A percentile compares a stretch with the other conserved stretches of the same genome.
Evolutionary conservation across 2,797 vertebrate genomes (phyloP).

Genomic region (Manis crassicaudata): DNA sequence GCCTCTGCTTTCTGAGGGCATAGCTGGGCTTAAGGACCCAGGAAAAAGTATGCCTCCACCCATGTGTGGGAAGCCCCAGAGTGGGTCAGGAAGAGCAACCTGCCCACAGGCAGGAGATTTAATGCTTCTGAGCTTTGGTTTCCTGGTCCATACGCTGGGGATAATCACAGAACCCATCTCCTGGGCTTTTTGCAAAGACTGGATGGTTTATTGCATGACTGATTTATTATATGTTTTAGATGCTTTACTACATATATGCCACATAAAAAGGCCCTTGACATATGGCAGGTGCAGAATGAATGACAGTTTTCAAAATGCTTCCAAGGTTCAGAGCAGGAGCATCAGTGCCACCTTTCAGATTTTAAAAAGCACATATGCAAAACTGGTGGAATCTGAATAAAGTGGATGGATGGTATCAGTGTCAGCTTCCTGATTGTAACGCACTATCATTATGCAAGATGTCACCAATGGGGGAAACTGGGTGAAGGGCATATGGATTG

Average conservation of each 20-base stretch:
- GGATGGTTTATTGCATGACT: neutral
- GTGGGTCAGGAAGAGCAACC: too few species aligned
- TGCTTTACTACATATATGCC: neutral
- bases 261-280: neutral
- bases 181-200: neutral
- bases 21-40: neutral
- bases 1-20: neutral
- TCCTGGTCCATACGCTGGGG: neutral
- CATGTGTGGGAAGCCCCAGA: too few species aligned
- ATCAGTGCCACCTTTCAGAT: neutral
- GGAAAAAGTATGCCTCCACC: neutral
- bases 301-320: neutral
- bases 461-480: neutral
- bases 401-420: neutral
- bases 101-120: neutral
- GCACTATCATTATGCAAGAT: too few species aligned
- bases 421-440: neutral
- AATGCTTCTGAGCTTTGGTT: neutral
- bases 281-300: neutral
- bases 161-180: neutral
- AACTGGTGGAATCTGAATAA: neutral
- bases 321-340: neutral
- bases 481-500: neutral
- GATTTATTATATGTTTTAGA: neutral
- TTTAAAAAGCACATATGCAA: neutral